Percentiles rank a stretch among this genome's conserved stretches.
Evolutionary conservation across 2,113 vertebrate species (phyloP).

Genomic region (Psophia crepitans): DNA sequence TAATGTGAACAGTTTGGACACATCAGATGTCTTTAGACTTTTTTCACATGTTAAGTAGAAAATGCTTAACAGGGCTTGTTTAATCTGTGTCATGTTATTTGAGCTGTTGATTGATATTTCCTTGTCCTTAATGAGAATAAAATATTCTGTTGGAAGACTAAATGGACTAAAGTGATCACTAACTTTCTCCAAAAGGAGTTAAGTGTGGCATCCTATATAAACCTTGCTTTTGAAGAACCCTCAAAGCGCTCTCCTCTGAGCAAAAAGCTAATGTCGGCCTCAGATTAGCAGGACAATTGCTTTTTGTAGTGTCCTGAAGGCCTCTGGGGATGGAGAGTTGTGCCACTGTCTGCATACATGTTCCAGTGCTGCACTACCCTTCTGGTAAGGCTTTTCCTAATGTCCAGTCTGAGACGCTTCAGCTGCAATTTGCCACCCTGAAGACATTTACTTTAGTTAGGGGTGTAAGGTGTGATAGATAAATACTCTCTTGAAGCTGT

Average conservation of each 20-base stretch:
- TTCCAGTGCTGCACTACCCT: neutral
- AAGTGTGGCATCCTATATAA: neutral
- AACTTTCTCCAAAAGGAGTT: neutral
- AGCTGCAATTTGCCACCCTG: neutral
- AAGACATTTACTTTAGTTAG: neutral
- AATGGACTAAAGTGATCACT: neutral
- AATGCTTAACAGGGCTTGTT: slow-evolving; percentile 67
- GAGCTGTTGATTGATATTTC: slow-evolving; percentile 70
- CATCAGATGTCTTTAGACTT: slow-evolving; percentile 29
- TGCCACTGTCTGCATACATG: rapidly evolving
- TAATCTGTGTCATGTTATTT: slow-evolving; percentile 65
- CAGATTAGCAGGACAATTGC: neutral
- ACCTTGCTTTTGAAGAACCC: neutral
- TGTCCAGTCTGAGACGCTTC: neutral
- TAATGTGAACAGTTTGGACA: slow-evolving; percentile 40
- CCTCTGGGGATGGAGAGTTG: neutral
- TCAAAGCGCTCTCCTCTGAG: neutral
- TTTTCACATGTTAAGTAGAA: slow-evolving; percentile 58
- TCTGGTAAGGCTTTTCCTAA: neutral
- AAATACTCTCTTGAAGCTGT: neutral
- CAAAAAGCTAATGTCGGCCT: neutral
- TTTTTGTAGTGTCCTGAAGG: neutral
- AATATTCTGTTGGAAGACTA: slow-evolving; percentile 67
- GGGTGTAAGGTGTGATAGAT: neutral
- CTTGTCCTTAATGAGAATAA: slow-evolving; percentile 72